Base-by-base conservation (phyloP, 1,140 invertebrate species). In the Bombus affinis region DNA sequence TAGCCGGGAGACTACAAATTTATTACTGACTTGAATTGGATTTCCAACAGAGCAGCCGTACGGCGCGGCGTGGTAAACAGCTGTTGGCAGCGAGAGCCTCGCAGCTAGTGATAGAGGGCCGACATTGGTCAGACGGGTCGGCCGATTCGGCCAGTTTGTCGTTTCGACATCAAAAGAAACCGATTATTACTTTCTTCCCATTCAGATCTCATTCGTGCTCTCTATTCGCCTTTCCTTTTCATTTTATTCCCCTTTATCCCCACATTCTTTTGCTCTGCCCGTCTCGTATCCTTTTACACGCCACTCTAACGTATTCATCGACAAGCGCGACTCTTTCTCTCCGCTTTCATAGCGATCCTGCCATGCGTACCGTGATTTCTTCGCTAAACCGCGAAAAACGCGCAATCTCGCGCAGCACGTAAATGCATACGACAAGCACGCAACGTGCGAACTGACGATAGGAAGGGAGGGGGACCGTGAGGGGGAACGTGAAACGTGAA, bases 11-110 rank as follows among this genome's bases (percentile, higher is more conserved):
- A 35, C 53, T 22, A 35, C 66, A 44, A 71, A 84, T 84, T 84
- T 84, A 84, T 79, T 47, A 72, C 76, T 32, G 25, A 13, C 53
- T n/a, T 6, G 32, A 84, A 84, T 84, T 72, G 75, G 53, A 79
- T 84, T 79, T 78, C 39, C 66, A 39, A 59, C 65, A 1, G 42
- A 32, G 62, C 5, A 39, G 44, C 35, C 25, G 18, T 28, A 12
- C 9, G 25, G 6, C 22, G 39, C 62, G 62, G 42, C 42, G 62
- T 8, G 53, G 83, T 72, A 84, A 79, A 79, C 83, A 72, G 83
- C 75, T 72, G 66, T 42, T 70, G 83, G 76, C 53, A 59, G 13
- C 13, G n/a, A n/a, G 15, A 35, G 37, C 18, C 37, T 8, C 13
- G 68, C 28, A 57, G 53, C 68, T 39, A 80, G 83, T 73, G 83